phyloP scores from a whole-genome alignment of 2,797 vertebrate genomes.

The Labroides dimidiatus region DNA sequence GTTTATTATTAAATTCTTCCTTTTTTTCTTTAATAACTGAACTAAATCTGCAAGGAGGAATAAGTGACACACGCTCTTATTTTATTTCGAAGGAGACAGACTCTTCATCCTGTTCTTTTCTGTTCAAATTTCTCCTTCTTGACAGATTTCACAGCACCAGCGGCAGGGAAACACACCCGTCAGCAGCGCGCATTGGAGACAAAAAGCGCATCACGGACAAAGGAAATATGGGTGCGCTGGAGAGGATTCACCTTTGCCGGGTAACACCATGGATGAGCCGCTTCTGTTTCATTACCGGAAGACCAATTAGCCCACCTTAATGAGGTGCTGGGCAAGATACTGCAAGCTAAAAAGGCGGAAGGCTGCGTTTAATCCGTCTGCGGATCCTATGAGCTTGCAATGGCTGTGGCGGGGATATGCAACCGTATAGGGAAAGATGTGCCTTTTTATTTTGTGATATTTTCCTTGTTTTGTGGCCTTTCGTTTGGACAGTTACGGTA shows the following conservation, averaged over 20 bases:
- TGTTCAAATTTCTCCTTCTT: not conserved
- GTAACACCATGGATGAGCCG: slow-evolving; percentile 74
- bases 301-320: slow-evolving; percentile 83
- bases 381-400: slow-evolving; percentile 84
- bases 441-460: slow-evolving; percentile 84
- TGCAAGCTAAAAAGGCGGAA: slow-evolving; percentile 86
- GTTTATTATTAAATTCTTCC: not conserved
- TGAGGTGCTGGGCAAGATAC: slow-evolving; percentile 84
- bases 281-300: slow-evolving; percentile 70
- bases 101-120: slow-evolving; percentile 11
- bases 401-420: slow-evolving; percentile 86
- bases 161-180: slow-evolving; percentile 86
- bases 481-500: slow-evolving; percentile 90
- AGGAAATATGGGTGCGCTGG: slow-evolving; percentile 85
- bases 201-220: slow-evolving; percentile 81
- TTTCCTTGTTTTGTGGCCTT: slow-evolving; percentile 85
- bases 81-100: slow-evolving; percentile 54
- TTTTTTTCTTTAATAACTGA: not conserved
- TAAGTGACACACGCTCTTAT: accelerated
- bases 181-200: slow-evolving; percentile 82
- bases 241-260: slow-evolving; percentile 70
- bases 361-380: slow-evolving; percentile 85
- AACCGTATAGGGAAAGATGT: slow-evolving; percentile 81
- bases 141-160: slow-evolving; percentile 71
- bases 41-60: not conserved